phyloP scores from a whole-genome alignment of 2,113 vertebrate species.

The Procapra przewalskii region DNA sequence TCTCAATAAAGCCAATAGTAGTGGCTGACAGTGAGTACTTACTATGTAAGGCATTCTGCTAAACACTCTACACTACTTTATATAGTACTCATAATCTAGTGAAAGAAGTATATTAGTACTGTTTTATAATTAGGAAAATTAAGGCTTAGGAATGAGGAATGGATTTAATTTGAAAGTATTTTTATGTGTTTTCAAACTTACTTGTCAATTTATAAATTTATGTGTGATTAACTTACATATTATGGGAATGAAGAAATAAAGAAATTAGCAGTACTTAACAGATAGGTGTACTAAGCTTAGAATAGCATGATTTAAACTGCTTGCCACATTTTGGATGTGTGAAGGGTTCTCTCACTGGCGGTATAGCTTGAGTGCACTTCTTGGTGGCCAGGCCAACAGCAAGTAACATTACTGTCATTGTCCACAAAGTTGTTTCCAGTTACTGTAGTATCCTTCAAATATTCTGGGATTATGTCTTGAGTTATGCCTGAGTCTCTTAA shows the following conservation, averaged over 20 bases:
- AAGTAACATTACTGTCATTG: not conserved
- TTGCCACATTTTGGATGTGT: not conserved
- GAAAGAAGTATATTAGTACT: not conserved
- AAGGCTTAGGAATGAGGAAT: not conserved
- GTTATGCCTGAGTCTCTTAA: not conserved
- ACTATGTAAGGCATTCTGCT: not conserved
- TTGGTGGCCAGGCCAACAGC: not conserved
- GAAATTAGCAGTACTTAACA: not conserved
- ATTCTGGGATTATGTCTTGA: not conserved
- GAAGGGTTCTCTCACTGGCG: not conserved
- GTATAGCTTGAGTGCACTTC: not conserved
- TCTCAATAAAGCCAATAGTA: not conserved
- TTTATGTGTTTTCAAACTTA: not conserved
- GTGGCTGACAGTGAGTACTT: not conserved
- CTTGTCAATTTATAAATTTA: constrained; percentile 9
- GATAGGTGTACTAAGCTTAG: not conserved
- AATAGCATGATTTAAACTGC: not conserved
- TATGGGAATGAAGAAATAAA: not conserved
- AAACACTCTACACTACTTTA: not conserved
- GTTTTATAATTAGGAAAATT: not conserved
- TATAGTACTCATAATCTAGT: not conserved
- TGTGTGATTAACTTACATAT: constrained; percentile 3
- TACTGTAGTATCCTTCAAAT: not conserved
- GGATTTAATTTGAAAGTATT: not conserved
- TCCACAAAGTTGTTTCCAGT: not conserved